Percentiles rank a stretch among this genome's conserved stretches.
Conservation (phyloP, 2,888 invertebrate genomes). For the Hydriomena furcata region DNA sequence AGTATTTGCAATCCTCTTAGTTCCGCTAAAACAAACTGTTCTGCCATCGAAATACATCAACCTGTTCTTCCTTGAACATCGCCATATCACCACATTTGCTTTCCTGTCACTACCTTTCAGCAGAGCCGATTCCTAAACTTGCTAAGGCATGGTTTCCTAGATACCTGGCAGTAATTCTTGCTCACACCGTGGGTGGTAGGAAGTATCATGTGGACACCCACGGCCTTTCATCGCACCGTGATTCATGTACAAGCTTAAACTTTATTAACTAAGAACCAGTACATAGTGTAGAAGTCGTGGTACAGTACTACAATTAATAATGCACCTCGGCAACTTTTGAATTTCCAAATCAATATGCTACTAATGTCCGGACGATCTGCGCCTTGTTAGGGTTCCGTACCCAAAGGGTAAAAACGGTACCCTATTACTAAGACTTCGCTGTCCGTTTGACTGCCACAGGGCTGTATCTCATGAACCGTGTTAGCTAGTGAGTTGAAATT, state of each 20-base stretch:
- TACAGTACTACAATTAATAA: constrained; percentile 1
- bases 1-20: too few species aligned
- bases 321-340: too few species aligned
- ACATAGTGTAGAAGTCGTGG: constrained; percentile 7
- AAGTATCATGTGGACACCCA: constrained; percentile 70
- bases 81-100: background rate
- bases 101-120: constrained; percentile 20
- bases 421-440: too few species aligned
- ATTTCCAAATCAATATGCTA: too few species aligned
- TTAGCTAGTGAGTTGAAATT: too few species aligned
- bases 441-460: too few species aligned
- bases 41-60: background rate
- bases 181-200: constrained; percentile 70
- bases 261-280: constrained; percentile 40
- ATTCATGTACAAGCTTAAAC: constrained; percentile 62
- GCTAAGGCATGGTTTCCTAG: constrained; percentile 42
- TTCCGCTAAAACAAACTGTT: background rate
- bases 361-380: too few species aligned
- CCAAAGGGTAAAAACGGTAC: too few species aligned
- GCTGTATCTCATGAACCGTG: too few species aligned
- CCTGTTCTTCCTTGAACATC: background rate
- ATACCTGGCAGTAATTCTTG: constrained; percentile 41
- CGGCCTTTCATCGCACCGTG: constrained; percentile 70
- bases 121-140: constrained; percentile 28
- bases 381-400: too few species aligned